Conservation (phyloP, 2,797 vertebrate genomes). For the Macropus fuliginosus region DNA sequence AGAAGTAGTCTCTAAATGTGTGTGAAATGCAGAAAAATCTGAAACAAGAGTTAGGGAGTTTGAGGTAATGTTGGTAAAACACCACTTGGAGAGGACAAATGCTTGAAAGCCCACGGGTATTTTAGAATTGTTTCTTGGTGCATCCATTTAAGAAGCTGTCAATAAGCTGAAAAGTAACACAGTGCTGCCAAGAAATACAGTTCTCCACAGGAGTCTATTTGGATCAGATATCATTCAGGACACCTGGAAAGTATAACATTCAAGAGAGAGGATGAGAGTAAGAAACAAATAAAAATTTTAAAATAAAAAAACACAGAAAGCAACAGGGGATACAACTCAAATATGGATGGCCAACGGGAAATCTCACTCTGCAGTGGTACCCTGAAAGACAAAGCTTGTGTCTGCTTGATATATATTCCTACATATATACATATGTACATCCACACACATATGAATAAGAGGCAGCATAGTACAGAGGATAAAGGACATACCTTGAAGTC, state of each 20-base stretch:
- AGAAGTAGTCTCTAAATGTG: neutral
- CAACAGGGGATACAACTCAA: neutral
- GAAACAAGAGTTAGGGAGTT: neutral
- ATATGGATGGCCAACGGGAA: slow-evolving; percentile 23
- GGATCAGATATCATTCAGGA: slow-evolving; percentile 43
- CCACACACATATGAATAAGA: neutral
- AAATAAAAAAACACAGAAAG: neutral
- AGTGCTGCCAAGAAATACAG: neutral
- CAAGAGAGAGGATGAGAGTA: neutral
- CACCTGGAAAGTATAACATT: neutral
- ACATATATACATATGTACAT: neutral
- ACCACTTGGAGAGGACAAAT: neutral
- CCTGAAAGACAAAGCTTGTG: slow-evolving; percentile 14
- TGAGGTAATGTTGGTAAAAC: neutral
- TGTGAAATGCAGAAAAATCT: neutral
- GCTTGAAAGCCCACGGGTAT: neutral
- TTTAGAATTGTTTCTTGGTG: neutral
- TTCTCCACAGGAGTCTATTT: fast-evolving
- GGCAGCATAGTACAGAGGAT: neutral
- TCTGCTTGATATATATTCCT: neutral
- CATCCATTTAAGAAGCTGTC: slow-evolving; percentile 17
- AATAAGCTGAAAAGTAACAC: slow-evolving; percentile 6
- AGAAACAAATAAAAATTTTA: neutral
- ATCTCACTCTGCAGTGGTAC: neutral
- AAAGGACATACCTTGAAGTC: neutral